Percentiles rank a stretch among this genome's conserved stretches.
Evolutionary conservation across 2,113 vertebrate genomes (phyloP).

Genomic region (Perca schrenkii): DNA sequence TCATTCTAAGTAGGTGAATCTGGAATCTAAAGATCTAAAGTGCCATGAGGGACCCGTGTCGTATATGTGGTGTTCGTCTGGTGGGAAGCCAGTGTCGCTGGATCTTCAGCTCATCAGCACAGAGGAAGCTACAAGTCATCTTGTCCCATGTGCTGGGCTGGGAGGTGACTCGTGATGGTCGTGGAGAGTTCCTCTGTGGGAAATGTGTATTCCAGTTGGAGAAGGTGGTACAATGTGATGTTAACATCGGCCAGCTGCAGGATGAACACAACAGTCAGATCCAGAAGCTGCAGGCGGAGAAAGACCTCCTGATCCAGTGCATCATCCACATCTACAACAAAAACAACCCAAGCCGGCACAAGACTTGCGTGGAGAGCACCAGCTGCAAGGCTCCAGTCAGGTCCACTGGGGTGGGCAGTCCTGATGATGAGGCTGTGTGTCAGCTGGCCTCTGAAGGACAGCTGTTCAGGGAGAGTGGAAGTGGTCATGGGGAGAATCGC

Average conservation of each 20-base stretch:
- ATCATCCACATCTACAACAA: constrained; percentile 80
- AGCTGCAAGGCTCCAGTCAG: constrained; percentile 29
- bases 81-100: constrained; percentile 83
- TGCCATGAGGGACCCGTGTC: constrained; percentile 81
- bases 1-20: constrained; percentile 7
- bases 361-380: constrained; percentile 17
- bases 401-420: constrained; percentile 34
- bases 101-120: constrained; percentile 82
- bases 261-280: constrained; percentile 69
- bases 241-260: constrained; percentile 75
- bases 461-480: constrained; percentile 30
- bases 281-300: constrained; percentile 78
- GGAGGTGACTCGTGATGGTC: constrained; percentile 80
- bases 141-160: constrained; percentile 82
- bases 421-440: constrained; percentile 47
- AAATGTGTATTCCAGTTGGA: constrained; percentile 86
- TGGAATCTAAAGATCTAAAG: constrained; percentile 26
- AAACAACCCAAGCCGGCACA: constrained; percentile 66
- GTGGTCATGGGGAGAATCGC: constrained; percentile 13
- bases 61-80: constrained; percentile 78
- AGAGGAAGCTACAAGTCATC: constrained; percentile 80
- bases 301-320: constrained; percentile 78
- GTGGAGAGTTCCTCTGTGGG: constrained; percentile 83
- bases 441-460: constrained; percentile 42
- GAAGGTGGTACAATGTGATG: constrained; percentile 80